Evolutionary conservation across 2,888 invertebrate species (phyloP), one percentile per base, ranked within the genome.

Genomic region (Coremacera marginata): DNA sequence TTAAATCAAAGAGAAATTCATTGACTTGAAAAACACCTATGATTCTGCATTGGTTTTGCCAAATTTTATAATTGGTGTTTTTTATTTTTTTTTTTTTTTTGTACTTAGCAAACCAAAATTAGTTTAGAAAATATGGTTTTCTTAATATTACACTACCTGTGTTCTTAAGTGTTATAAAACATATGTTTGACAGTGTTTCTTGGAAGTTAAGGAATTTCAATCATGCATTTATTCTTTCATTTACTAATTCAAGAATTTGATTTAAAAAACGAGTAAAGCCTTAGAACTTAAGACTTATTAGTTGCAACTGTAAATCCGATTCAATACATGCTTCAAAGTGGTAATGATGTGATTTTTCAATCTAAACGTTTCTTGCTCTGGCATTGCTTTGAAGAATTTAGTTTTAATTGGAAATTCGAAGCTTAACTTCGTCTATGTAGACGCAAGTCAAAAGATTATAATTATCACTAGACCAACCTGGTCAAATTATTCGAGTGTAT

Each of bases 381-480:
- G 7, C 34, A 55, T 74, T 52, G 44, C 55, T 74, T 74, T 74
- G 74, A 74, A 55, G 67, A 34, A 49, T 74, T 74, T 67, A 34
- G 19, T 74, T 74, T 74, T 74, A 74, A 74, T 74, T 74, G 67
- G 74, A 37, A 71, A 71, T 71, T 60, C 44, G 57, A 71, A 60
- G 34, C 71, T 11, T 14, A 22, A n/a, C 19, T 8, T 63, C 22
- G 11, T 14, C 9, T n/a, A 31, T 19, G 34, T 37, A 22, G 27
- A 37, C 51, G 51, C 51, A 52, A 51, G 74, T 55, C 65, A 55
- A 67, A 74, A 27, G 74, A 74, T 74, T 74, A 74, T 74, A 74
- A 74, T 74, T 74, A 74, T 34, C 49, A 9, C 55, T 25, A 22
- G 51, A 51, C 44, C 25, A 8, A 44, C 37, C 67, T n/a, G 34